Percentiles rank a stretch among this genome's conserved stretches.
phyloP scores from a whole-genome alignment of 2,797 vertebrate genomes.

The Danio tinwini region DNA sequence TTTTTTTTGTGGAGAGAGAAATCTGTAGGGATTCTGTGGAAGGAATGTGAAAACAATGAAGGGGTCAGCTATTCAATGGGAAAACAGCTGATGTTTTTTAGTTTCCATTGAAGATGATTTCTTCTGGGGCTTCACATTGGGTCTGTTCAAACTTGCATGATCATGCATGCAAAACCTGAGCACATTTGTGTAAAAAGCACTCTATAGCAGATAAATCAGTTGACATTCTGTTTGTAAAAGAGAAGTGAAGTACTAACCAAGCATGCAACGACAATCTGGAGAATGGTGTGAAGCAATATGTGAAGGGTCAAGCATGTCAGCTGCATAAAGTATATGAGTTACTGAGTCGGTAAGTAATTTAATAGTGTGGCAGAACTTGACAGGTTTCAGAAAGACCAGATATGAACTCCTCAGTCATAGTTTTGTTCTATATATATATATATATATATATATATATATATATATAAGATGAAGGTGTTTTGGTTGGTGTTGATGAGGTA shows the following conservation, averaged over 20 bases:
- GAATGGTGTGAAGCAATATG: not conserved
- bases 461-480: no score
- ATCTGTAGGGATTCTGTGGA: not conserved
- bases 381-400: not conserved
- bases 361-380: not conserved
- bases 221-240: not conserved
- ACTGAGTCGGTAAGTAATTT: not conserved
- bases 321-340: not conserved
- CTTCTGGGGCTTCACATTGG: not conserved
- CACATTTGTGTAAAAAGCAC: not conserved
- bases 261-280: not conserved
- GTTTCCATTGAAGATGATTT: not conserved
- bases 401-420: not conserved
- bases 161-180: not conserved
- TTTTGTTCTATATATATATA: no score
- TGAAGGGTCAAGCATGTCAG: not conserved
- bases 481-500: not conserved
- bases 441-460: no score
- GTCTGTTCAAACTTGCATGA: not conserved
- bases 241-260: not conserved
- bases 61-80: no score
- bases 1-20: not conserved
- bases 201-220: not conserved
- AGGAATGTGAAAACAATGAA: not conserved
- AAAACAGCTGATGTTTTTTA: conserved; percentile 7